phyloP scores from a whole-genome alignment of 2,888 invertebrate species.

The Polyploca ridens region DNA sequence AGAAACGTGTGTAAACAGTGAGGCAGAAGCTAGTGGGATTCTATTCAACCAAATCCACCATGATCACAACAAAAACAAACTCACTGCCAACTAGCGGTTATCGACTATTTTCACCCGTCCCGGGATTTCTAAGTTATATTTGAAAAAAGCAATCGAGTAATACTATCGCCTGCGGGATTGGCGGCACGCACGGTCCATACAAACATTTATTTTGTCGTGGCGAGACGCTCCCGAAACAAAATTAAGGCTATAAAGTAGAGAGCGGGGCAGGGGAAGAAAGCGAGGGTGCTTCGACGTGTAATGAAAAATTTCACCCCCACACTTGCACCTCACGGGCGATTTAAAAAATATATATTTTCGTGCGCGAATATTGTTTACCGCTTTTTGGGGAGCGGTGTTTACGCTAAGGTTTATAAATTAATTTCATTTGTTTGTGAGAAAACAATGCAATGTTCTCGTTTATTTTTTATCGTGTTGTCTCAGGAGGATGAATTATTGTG shows the following conservation, averaged over 20 bases:
- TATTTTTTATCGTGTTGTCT: conserved; percentile 9
- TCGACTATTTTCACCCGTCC: background rate
- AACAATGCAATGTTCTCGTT: conserved; percentile 7
- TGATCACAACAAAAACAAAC: too few relatives aligned
- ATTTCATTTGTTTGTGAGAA: conserved; percentile 9
- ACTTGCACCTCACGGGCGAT: conserved; percentile 49
- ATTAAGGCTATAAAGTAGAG: conserved; percentile 69
- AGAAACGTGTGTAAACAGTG: too few relatives aligned
- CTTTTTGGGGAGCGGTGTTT: background rate
- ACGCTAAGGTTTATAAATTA: conserved; percentile 8
- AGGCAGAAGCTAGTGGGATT: too few relatives aligned
- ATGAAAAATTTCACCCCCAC: conserved; percentile 65
- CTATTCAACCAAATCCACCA: too few relatives aligned
- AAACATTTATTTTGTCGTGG: conserved; percentile 69
- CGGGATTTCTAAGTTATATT: background rate
- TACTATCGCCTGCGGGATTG: conserved; percentile 30
- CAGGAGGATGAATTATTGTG: conserved; percentile 1
- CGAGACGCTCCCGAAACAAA: conserved; percentile 66
- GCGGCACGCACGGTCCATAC: conserved; percentile 53
- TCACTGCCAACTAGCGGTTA: background rate
- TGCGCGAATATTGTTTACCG: conserved; percentile 7
- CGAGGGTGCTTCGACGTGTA: conserved; percentile 57
- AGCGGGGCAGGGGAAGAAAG: conserved; percentile 45
- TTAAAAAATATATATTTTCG: conserved; percentile 41
- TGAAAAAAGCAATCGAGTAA: background rate